Evolutionary conservation across 2,888 invertebrate species (phyloP), one percentile per base, ranked within the genome.

Genomic region (Spodoptera littoralis): DNA sequence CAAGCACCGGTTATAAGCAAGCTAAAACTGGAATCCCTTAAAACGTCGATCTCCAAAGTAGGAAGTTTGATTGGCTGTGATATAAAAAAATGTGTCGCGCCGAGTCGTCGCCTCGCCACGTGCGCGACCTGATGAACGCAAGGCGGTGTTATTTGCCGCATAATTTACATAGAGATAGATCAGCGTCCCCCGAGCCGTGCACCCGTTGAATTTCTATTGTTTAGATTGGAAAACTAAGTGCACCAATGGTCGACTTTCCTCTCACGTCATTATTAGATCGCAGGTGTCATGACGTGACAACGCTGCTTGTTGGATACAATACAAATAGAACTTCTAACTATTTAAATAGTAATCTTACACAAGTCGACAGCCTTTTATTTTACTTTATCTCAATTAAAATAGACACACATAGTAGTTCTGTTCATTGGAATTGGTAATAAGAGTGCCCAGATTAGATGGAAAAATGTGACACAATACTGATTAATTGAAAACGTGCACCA

Each of bases 191-290:
- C 76, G 94, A 91, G 94, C 72, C 87, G 89, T 80, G 93, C 93
- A 93, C 92, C 94, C 92, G 93, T 86, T 92, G 94, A 94, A 94
- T 94, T 94, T 93, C 93, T 94, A 94, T 94, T 94, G 93, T 94
- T 93, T 93, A 93, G 91, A 94, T 94, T 94, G 94, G 94, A 94
- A 94, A 94, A 94, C 93, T 92, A 93, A 93, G 92, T 91, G 90
- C 86, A 79, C 81, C 83, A 82, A 88, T 88, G 86, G 89, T 87
- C 89, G 89, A 90, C 91, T 93, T 92, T 91, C 90, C 90, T 86
- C 88, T 89, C 90, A 87, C 88, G 88, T 90, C 88, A 91, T 92
- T 91, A 93, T 91, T 90, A 88, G 88, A 89, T 87, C 86, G 83
- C 87, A 88, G 88, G 85, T 87, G 84, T 70, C 79, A 81, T 76